Evolutionary conservation across 2,888 invertebrate genomes (phyloP).

Genomic region (Synergus gifuensis): DNA sequence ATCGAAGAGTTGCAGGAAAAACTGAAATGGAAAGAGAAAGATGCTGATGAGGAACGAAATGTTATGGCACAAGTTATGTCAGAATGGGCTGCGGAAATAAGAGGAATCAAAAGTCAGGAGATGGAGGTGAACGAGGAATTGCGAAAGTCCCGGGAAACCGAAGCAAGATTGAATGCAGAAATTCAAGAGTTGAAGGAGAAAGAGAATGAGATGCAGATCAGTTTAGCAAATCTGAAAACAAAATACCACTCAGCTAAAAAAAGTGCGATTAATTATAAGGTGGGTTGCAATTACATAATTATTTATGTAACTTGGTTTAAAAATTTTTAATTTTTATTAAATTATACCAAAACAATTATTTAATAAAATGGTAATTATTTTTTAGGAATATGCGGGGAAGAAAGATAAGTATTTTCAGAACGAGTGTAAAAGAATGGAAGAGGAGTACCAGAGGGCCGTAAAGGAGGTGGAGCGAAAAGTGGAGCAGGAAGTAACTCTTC

Average conservation of each 20-base stretch:
- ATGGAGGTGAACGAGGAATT: constrained; percentile 77
- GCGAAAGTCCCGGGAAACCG: constrained; percentile 78
- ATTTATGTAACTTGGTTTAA: neutral
- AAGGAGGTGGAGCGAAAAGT: constrained; percentile 80
- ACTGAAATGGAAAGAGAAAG: constrained; percentile 79
- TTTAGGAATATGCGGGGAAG: constrained; percentile 82
- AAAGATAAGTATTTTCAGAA: constrained; percentile 83
- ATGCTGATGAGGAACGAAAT: constrained; percentile 78
- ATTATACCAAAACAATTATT: constrained; percentile 10
- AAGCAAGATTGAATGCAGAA: constrained; percentile 78
- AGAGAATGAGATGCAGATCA: constrained; percentile 63
- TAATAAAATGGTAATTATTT: constrained; percentile 16
- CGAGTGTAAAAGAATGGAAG: constrained; percentile 83
- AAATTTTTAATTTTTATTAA: neutral
- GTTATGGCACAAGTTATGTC: constrained; percentile 76
- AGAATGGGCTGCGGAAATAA: constrained; percentile 70
- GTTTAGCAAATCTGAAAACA: constrained; percentile 74
- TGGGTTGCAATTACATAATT: constrained; percentile 59
- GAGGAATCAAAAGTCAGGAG: constrained; percentile 73
- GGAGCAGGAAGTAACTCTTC: constrained; percentile 77
- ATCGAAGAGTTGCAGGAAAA: constrained; percentile 79
- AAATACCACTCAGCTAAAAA: constrained; percentile 84
- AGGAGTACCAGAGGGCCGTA: constrained; percentile 81
- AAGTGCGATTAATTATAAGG: constrained; percentile 83
- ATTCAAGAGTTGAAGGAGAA: constrained; percentile 76